Conservation (phyloP, 2,113 vertebrate genomes). For the Rhynchomys soricoides region DNA sequence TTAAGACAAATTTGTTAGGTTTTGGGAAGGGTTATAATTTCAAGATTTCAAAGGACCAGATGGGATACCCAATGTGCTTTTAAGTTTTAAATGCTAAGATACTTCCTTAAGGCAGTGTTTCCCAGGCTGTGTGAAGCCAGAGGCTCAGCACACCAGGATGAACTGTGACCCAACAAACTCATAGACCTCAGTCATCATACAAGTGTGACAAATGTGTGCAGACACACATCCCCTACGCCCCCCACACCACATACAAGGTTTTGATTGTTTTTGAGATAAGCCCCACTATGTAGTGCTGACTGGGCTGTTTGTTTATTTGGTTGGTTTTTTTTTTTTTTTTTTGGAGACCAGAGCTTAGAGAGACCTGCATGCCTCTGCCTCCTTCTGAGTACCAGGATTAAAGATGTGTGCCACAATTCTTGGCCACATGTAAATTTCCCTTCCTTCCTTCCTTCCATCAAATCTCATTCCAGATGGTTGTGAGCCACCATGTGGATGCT, state of each 20-base stretch:
- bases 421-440: background rate
- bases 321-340: background rate
- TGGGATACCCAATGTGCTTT: background rate
- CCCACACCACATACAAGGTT: background rate
- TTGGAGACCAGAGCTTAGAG: background rate
- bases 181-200: background rate
- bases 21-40: constrained; percentile 45
- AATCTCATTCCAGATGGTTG: no score
- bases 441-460: no score
- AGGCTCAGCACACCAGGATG: background rate
- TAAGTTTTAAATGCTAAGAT: background rate
- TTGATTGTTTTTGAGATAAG: background rate
- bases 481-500: no score
- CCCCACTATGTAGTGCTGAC: no score
- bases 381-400: background rate
- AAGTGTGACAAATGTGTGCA: background rate
- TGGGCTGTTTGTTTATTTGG: background rate
- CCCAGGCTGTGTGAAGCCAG: background rate
- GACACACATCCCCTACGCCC: no score
- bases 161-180: background rate
- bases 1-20: constrained; percentile 35
- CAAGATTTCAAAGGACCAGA: constrained; percentile 18
- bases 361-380: background rate
- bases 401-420: background rate
- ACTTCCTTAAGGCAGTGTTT: background rate